Percentiles rank a stretch among this genome's conserved stretches.
These are phyloP conservation scores for Hydrozoanthus tunicans DNA, from an alignment of 64 coral and sea anemone species.

Conservation along the genomic window DNA sequence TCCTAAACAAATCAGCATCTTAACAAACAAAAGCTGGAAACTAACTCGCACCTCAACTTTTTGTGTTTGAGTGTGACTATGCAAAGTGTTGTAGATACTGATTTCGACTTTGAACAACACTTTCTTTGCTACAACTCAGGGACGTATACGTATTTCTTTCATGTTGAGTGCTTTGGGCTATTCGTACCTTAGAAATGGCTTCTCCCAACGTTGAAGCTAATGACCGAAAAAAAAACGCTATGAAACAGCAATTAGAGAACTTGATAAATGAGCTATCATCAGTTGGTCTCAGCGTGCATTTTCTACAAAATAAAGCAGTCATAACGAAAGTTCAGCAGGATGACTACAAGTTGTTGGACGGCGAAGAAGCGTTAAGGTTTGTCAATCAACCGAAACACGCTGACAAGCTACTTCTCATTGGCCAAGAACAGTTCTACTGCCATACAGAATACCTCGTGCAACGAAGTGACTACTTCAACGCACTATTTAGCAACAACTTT, in stretches of 20 bases:
- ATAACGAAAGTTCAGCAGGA: conserved; percentile 55
- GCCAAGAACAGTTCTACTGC: conserved; percentile 82
- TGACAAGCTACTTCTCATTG: conserved; percentile 84
- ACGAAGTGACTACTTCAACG: conserved; percentile 88
- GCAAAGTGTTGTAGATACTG: no score
- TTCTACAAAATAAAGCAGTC: conserved; percentile 87
- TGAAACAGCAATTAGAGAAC: conserved; percentile 71
- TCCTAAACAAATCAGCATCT: no score
- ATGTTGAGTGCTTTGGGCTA: neutral
- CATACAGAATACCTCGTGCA: conserved; percentile 86
- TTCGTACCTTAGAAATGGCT: neutral
- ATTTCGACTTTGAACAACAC: neutral
- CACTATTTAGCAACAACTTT: conserved; percentile 72
- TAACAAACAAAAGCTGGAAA: no score
- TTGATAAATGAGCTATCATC: conserved; percentile 71
- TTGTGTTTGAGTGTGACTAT: no score
- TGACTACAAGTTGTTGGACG: conserved; percentile 75
- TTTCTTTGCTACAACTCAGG: neutral
- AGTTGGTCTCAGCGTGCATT: conserved; percentile 84
- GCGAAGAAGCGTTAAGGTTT: conserved; percentile 85
- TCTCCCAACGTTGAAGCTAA: neutral
- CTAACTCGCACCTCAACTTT: no score
- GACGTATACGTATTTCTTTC: neutral
- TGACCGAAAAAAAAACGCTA: conserved; percentile 38
- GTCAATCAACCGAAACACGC: conserved; percentile 89